These are phyloP conservation scores for Paelopatides confundens DNA, from an alignment of 53 echinoderm and acorn worm genomes.

Conservation along the genomic window DNA sequence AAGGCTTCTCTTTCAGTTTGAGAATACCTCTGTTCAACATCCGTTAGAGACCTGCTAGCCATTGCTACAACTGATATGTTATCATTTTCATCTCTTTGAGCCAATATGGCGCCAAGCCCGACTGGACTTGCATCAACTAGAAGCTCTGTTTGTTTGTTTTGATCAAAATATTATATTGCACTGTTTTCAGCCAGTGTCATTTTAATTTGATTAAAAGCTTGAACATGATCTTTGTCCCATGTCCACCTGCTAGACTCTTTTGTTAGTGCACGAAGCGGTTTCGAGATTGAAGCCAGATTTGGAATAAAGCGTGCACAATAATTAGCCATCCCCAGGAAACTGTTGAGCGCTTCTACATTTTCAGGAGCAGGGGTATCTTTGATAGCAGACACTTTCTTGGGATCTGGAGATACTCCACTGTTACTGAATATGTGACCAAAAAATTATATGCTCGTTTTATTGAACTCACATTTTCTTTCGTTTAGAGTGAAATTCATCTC, in stretches of 20 bases:
- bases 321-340: conserved; percentile 70
- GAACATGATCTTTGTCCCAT: conserved; percentile 19
- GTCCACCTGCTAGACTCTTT: not conserved
- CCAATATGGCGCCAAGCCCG: conserved; percentile 49
- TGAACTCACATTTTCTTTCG: conserved; percentile 56
- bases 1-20: conserved; percentile 65
- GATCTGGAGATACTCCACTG: conserved; percentile 54
- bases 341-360: conserved; percentile 50
- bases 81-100: conserved; percentile 3
- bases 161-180: conserved; percentile 43
- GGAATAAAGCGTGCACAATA: conserved; percentile 61
- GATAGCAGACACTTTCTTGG: conserved; percentile 57
- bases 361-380: conserved; percentile 43
- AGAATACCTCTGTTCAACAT: conserved; percentile 52
- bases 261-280: conserved; percentile 33
- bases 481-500: conserved; percentile 73
- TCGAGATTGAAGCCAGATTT: conserved; percentile 56
- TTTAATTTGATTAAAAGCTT: conserved; percentile 13
- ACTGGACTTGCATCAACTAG: conserved; percentile 67
- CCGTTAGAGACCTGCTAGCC: not conserved
- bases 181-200: not conserved
- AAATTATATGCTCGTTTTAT: conserved; percentile 31
- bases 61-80: not conserved
- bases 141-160: conserved; percentile 46
- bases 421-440: conserved; percentile 68